Conservation (phyloP, 2,797 vertebrate species). For the Xyrichtys novacula region DNA sequence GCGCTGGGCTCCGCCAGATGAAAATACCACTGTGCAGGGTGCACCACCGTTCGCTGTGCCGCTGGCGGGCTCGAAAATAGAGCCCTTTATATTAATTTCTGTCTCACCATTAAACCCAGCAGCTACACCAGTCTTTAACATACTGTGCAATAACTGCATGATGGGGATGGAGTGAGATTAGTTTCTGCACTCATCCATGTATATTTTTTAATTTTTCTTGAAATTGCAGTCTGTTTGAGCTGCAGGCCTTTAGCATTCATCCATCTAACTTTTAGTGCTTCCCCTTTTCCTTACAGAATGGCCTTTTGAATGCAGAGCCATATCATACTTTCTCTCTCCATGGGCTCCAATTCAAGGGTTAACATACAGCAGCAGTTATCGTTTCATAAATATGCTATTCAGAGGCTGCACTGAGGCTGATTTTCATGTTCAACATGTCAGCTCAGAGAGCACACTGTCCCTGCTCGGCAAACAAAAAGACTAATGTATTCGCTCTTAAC, state of each 20-base stretch:
- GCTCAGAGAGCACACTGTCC: constrained; percentile 42
- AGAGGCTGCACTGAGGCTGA: constrained; percentile 27
- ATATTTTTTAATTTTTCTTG: too few relatives aligned
- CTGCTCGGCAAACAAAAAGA: constrained; percentile 46
- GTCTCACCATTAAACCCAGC: too few relatives aligned
- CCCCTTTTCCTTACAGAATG: background rate
- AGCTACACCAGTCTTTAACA: too few relatives aligned
- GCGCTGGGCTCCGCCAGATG: too few relatives aligned
- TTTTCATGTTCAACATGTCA: constrained; percentile 39
- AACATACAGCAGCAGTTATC: constrained; percentile 29
- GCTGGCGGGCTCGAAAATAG: too few relatives aligned
- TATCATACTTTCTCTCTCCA: constrained; percentile 2
- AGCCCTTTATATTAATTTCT: too few relatives aligned
- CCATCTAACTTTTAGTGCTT: background rate
- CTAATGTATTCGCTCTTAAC: constrained; percentile 50
- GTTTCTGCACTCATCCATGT: too few relatives aligned
- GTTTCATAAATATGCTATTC: constrained; percentile 43
- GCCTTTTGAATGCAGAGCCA: background rate
- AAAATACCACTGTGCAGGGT: too few relatives aligned
- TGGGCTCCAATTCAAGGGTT: constrained; percentile 25
- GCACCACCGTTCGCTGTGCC: too few relatives aligned
- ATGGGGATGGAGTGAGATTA: too few relatives aligned
- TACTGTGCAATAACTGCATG: too few relatives aligned
- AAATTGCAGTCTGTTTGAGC: background rate
- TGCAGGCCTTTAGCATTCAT: constrained; percentile 2